Base-by-base conservation (phyloP, 2,113 vertebrate species). In the Phylloscopus whistleri region DNA sequence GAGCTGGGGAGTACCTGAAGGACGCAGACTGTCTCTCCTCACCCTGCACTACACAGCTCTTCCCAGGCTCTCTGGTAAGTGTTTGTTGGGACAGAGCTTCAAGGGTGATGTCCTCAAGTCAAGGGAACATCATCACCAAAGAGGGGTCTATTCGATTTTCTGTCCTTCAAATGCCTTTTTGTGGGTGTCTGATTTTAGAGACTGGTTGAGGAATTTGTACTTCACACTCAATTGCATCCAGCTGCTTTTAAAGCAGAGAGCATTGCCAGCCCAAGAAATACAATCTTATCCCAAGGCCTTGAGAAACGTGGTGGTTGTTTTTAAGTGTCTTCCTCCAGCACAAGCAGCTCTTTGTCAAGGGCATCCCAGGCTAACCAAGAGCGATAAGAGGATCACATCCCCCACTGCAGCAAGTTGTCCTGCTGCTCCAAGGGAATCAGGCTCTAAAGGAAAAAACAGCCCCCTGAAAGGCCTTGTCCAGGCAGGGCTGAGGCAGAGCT, bases 261-360 rank as follows among this genome's bases (percentile, higher is more conserved):
- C 12, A 30, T 7, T 73, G 33, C 24, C 56, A 83, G 52, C 16
- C 55, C 18, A 46, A 68, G 75, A 82, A 75, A 72, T 20, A 37
- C 0, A 79, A 43, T 59, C 83, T 91, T 86, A 91, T 77, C 70
- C 63, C 26, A 76, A 85, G 63, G 16, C 63, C 78, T 90, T 85
- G 79, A 90, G 59, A 86, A 94, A 69, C 3, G 4, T 6, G 0
- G 51, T 78, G 67, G 55, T 30, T 66, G 75, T 46, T 88, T 35
- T 87, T 30, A 41, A 83, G 35, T 39, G 46, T 66, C 55, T 86
- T 86, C 58, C 70, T 64, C 74, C 7, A 20, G 37, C 44, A 90
- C 78, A 94, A 77, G n/a, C 59, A 90, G 48, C 60, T 59, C 43
- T 58, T 76, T 79, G 59, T 86, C 80, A 89, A 81, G 80, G 80